Evolutionary conservation across 1,140 invertebrate species (phyloP).

Genomic region (Orius insidiosus): DNA sequence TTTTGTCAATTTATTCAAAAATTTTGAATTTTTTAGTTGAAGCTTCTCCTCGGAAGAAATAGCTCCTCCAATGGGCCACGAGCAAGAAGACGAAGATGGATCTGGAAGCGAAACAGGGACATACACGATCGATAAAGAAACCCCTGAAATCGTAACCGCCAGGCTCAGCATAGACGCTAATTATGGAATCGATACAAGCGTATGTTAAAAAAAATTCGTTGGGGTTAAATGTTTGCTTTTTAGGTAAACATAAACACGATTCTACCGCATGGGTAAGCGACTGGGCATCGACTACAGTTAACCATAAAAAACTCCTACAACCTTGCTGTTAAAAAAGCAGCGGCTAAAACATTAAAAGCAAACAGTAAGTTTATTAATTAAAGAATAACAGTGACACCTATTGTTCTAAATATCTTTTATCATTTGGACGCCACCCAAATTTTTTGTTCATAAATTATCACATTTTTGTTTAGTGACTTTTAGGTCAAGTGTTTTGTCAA

Average conservation of each 20-base stretch:
- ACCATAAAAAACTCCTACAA: conserved; percentile 3
- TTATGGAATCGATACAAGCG: conserved; percentile 39
- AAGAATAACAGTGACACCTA: not conserved
- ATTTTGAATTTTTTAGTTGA: no score
- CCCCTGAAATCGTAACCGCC: conserved; percentile 69
- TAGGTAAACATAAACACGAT: conserved; percentile 4
- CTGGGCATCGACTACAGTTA: conserved; percentile 7
- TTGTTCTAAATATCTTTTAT: not conserved
- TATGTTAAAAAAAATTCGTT: no score
- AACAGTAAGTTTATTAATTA: conserved; percentile 8
- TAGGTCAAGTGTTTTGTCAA: not conserved
- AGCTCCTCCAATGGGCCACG: not conserved
- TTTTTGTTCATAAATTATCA: not conserved
- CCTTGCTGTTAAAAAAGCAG: not conserved
- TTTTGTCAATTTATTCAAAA: no score
- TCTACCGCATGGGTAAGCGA: conserved; percentile 11
- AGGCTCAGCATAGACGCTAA: conserved; percentile 68
- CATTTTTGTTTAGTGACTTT: no score
- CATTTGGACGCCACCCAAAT: not conserved
- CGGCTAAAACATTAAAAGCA: not conserved
- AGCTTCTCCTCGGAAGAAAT: not conserved
- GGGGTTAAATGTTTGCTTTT: not conserved
- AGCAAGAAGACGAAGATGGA: conserved; percentile 15
- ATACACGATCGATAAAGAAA: conserved; percentile 72
- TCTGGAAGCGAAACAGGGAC: conserved; percentile 69